Base-by-base conservation (phyloP, 2,797 vertebrate species). In the Acropternis orthonyx region DNA sequence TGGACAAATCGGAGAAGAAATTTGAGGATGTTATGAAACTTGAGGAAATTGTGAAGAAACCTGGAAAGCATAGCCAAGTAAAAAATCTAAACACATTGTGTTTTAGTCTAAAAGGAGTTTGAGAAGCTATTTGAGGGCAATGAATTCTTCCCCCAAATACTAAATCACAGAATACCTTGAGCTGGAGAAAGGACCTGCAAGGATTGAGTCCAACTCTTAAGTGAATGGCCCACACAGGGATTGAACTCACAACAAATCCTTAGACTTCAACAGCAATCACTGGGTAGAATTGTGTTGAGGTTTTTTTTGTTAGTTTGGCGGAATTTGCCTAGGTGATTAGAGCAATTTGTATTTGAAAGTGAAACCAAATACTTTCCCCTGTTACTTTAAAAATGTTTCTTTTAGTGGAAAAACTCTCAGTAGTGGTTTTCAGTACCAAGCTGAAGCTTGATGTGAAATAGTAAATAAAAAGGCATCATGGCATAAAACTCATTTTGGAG, bases 211-310 rank as follows among this genome's bases (percentile, higher is more conserved):
- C 59, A 62, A 7, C 19, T 30, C 59, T 39, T 30, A 41, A 62
- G 13, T 30, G 37, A 30, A 30, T 21, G 59, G 27, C 19, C 19
- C 19, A 13, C 34, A 20, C 17, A 10, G 19, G 37, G 37, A 10
- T 15, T 14, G 59, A 41, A 30, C 59, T 27, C 13, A 20, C 36
- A 61, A 20, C 18, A 61, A 39, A 39, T 39, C 27, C 19, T 27
- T 37, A 51, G 18, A 37, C 3, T 55, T 80, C 36, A 66, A 0
- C 59, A 54, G 21, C 9, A 48, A 22, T 79, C 65, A 10, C n/a
- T 62, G 7, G 73, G 21, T 30, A 28, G 32, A 87, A 32, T 12
- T 37, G 36, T 14, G 16, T 17, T 26, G 10, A 5, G 0, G 0
- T 1, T 37, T 39, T 32, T 59, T 37, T 80, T 78, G 9, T 56